A percentile compares a stretch with the other conserved stretches of the same genome.
These are phyloP conservation scores for Drosophila nr. fundita DNA, from an alignment of 2,888 invertebrate species.

Conservation along the genomic window DNA sequence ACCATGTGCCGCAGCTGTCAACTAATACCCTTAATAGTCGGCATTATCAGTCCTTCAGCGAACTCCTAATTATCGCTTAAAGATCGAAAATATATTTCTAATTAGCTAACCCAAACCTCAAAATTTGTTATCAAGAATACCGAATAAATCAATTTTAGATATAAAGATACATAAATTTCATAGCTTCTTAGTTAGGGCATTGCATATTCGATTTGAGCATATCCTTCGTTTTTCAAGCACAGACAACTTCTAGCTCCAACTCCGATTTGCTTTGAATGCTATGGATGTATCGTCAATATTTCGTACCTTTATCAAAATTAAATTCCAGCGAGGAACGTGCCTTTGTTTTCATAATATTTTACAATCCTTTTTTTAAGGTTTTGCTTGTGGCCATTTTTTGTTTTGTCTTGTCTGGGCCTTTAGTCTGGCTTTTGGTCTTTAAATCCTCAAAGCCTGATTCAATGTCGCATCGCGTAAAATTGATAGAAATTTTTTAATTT, in stretches of 20 bases:
- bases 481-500: not conserved
- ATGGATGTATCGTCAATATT: constrained; percentile 77
- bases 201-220: not conserved
- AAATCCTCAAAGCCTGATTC: constrained; percentile 2
- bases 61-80: not conserved
- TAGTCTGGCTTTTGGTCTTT: constrained; percentile 3
- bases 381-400: constrained; percentile 16
- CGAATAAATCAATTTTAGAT: not conserved
- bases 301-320: constrained; percentile 80
- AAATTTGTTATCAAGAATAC: not conserved
- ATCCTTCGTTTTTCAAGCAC: not conserved
- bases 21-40: constrained; percentile 26
- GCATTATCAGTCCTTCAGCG: not conserved
- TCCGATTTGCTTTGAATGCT: constrained; percentile 13
- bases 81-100: not conserved
- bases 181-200: constrained; percentile 11
- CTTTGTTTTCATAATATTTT: constrained; percentile 47
- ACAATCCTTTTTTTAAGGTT: constrained; percentile 15
- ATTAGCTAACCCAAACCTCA: not conserved
- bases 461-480: constrained; percentile 6
- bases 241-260: constrained; percentile 28
- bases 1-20: constrained; percentile 18
- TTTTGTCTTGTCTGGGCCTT: constrained; percentile 6
- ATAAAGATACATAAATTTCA: too few species aligned
- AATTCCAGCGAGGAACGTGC: constrained; percentile 68